phyloP scores from a whole-genome alignment of 1,140 invertebrate species.

The Drosophila simulans region DNA sequence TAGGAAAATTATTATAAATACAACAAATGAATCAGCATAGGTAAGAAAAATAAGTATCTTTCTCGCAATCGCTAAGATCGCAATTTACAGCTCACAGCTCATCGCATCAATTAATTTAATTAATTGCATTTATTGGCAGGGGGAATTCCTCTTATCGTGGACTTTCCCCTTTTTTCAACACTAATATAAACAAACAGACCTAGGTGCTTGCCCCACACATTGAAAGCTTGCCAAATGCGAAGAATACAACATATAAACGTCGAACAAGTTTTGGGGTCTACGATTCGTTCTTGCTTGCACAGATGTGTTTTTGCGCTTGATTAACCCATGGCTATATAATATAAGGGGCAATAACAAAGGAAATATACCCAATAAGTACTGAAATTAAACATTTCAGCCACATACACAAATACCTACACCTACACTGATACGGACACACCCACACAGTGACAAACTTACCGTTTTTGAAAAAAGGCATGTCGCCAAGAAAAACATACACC shows the following conservation, averaged over 20 bases:
- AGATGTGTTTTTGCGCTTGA: slow-evolving; percentile 25
- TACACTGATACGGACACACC: slow-evolving; percentile 6
- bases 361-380: slow-evolving; percentile 13
- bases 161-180: slow-evolving; percentile 36
- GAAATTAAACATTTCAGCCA: slow-evolving; percentile 30
- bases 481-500: slow-evolving; percentile 77
- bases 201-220: slow-evolving; percentile 12
- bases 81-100: background rate
- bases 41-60: background rate
- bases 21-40: background rate
- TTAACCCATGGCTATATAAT: slow-evolving; percentile 23
- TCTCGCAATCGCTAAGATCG: slow-evolving; percentile 8
- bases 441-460: slow-evolving; percentile 56
- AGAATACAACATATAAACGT: background rate
- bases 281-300: slow-evolving; percentile 9
- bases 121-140: slow-evolving; percentile 19
- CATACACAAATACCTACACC: slow-evolving; percentile 4
- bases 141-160: slow-evolving; percentile 37
- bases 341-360: slow-evolving; percentile 15
- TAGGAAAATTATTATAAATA: background rate
- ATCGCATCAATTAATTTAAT: slow-evolving; percentile 38
- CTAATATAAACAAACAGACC: slow-evolving; percentile 31
- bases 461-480: slow-evolving; percentile 77
- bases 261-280: slow-evolving; percentile 15
- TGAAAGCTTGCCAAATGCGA: slow-evolving; percentile 36